A percentile compares a stretch with the other conserved stretches of the same genome.
Evolutionary conservation across 1,140 invertebrate species (phyloP).

Genomic region (Papilio polytes): DNA sequence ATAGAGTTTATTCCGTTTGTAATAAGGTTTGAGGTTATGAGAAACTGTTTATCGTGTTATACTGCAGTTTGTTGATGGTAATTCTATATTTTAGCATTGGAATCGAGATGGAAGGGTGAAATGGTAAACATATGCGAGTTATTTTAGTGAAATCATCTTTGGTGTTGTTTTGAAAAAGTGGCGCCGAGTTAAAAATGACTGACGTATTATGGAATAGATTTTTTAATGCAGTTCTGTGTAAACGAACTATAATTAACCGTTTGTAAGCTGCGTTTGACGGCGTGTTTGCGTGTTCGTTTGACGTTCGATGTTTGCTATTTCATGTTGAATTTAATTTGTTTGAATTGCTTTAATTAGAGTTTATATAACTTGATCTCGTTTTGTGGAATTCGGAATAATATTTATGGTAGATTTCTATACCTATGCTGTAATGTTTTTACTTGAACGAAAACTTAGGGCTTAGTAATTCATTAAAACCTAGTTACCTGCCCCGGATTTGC

Average conservation of each 20-base stretch:
- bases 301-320: slow-evolving; percentile 1
- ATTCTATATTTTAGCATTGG: slow-evolving; percentile 80
- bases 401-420: too few species aligned
- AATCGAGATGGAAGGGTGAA: slow-evolving; percentile 76
- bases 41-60: slow-evolving; percentile 45
- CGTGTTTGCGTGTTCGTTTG: neutral
- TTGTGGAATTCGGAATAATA: neutral
- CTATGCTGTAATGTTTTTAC: too few species aligned
- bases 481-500: too few species aligned
- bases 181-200: slow-evolving; percentile 72
- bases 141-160: slow-evolving; percentile 81
- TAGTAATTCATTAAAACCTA: too few species aligned
- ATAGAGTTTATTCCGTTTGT: slow-evolving; percentile 50
- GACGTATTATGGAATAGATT: slow-evolving; percentile 68
- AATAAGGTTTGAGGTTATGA: slow-evolving; percentile 44
- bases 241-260: slow-evolving; percentile 28
- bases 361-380: slow-evolving; percentile 13
- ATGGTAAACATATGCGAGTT: slow-evolving; percentile 78
- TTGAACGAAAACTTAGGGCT: too few species aligned
- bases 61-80: slow-evolving; percentile 68
- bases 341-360: slow-evolving; percentile 20
- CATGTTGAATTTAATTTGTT: slow-evolving; percentile 20
- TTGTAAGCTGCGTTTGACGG: neutral
- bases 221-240: slow-evolving; percentile 47
- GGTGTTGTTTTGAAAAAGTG: slow-evolving; percentile 77